phyloP scores from a whole-genome alignment of 2,797 vertebrate species.

The Pachyuromys duprasi region DNA sequence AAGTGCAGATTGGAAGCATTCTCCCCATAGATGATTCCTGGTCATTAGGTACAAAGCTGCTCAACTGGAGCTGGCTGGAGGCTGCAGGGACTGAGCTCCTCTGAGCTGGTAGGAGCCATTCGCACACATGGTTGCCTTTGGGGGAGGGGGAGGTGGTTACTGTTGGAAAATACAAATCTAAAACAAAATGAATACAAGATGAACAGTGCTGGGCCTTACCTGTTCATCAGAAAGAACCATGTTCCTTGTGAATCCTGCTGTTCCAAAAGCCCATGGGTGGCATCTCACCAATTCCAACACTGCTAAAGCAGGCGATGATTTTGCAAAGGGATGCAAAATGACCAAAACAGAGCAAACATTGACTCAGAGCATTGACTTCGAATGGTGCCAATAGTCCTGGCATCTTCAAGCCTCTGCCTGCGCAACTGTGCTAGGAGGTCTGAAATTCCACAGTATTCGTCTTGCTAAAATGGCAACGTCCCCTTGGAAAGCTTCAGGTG shows the following conservation, averaged over 20 bases:
- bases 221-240: not conserved
- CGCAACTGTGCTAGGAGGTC: not conserved
- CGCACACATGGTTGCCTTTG: not conserved
- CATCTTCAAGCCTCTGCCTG: not conserved
- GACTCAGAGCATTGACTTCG: not conserved
- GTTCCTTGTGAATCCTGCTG: not conserved
- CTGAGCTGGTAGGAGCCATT: not conserved
- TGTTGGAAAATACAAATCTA: not conserved
- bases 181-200: not conserved
- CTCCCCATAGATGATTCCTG: not conserved
- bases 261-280: not conserved
- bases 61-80: fast-evolving
- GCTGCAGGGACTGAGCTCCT: not conserved
- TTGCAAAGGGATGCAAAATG: not conserved
- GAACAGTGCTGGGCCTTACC: not conserved
- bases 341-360: not conserved
- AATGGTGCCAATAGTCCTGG: not conserved
- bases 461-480: not conserved
- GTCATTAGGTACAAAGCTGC: not conserved
- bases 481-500: not conserved
- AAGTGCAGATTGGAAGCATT: not conserved
- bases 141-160: not conserved
- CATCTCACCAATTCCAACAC: not conserved
- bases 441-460: not conserved
- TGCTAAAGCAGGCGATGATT: not conserved